Percentiles rank a stretch among this genome's conserved stretches.
phyloP scores from a whole-genome alignment of 2,797 vertebrate species.

The Cuniculus paca region DNA sequence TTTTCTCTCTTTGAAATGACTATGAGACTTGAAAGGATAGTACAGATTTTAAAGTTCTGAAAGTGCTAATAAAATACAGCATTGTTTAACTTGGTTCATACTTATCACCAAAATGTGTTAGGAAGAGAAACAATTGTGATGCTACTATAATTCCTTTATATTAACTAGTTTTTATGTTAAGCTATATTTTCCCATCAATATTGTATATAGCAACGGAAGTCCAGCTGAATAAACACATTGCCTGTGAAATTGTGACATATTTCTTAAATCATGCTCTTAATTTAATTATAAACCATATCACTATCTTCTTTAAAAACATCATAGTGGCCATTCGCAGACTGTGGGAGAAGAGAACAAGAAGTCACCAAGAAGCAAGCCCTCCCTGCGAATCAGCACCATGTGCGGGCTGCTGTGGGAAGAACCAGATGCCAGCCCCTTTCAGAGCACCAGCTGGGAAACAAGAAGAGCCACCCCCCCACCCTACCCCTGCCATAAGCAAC shows the following conservation, averaged over 20 bases:
- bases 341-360: too few relatives aligned
- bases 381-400: too few relatives aligned
- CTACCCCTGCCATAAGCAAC: too few relatives aligned
- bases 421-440: too few relatives aligned
- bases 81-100: conserved; percentile 24
- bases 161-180: conserved; percentile 20
- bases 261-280: conserved; percentile 38
- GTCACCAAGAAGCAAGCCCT: too few relatives aligned
- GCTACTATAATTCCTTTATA: background rate
- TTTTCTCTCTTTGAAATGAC: background rate
- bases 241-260: conserved; percentile 34
- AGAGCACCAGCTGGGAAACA: too few relatives aligned
- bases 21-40: conserved; percentile 43
- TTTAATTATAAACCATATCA: conserved; percentile 54
- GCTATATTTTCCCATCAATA: conserved; percentile 34
- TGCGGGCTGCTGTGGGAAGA: too few relatives aligned
- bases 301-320: conserved; percentile 51
- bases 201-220: background rate
- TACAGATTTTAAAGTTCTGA: background rate
- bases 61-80: conserved; percentile 50
- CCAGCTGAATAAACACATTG: conserved; percentile 39
- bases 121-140: background rate
- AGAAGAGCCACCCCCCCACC: too few relatives aligned
- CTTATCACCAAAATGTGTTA: background rate
- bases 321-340: too few relatives aligned